Conservation (phyloP, 2,888 invertebrate species). For the Helleia helle region DNA sequence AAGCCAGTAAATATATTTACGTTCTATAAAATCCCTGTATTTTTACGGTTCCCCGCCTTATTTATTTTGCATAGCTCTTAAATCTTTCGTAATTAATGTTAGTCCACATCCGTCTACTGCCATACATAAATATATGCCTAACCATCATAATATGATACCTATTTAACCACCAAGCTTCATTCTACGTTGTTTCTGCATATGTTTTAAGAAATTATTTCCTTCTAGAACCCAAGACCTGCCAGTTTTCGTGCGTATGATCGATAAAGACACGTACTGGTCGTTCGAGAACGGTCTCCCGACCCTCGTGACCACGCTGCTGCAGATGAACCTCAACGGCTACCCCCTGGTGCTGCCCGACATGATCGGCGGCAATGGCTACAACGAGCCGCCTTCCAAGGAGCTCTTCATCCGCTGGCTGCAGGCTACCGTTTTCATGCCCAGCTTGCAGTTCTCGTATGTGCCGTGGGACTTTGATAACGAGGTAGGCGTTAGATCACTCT, state of each 20-base stretch:
- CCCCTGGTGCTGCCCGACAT: constrained; percentile 85
- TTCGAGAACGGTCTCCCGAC: constrained; percentile 80
- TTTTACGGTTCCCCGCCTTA: no score
- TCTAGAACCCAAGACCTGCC: constrained; percentile 78
- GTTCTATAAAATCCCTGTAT: no score
- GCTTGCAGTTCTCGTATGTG: constrained; percentile 84
- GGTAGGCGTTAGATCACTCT: constrained; percentile 28
- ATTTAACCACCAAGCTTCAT: no score
- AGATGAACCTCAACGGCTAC: constrained; percentile 78
- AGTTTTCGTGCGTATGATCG: constrained; percentile 84
- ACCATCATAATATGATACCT: no score
- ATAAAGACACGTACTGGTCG: constrained; percentile 82
- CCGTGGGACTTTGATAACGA: constrained; percentile 85
- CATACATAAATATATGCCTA: no score
- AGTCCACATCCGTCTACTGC: no score
- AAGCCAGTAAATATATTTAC: no score
- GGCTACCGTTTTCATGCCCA: constrained; percentile 84
- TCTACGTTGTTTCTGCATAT: no score
- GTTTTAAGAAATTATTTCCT: background rate
- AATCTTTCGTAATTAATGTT: no score
- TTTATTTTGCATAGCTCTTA: no score
- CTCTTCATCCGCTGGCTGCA: constrained; percentile 86
- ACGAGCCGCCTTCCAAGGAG: constrained; percentile 71
- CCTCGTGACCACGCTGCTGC: constrained; percentile 80
- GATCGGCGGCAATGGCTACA: constrained; percentile 81